Percentiles rank a stretch among this genome's conserved stretches.
These are phyloP conservation scores for Nasalis larvatus DNA, from an alignment of 2,113 vertebrate genomes.

Conservation along the genomic window DNA sequence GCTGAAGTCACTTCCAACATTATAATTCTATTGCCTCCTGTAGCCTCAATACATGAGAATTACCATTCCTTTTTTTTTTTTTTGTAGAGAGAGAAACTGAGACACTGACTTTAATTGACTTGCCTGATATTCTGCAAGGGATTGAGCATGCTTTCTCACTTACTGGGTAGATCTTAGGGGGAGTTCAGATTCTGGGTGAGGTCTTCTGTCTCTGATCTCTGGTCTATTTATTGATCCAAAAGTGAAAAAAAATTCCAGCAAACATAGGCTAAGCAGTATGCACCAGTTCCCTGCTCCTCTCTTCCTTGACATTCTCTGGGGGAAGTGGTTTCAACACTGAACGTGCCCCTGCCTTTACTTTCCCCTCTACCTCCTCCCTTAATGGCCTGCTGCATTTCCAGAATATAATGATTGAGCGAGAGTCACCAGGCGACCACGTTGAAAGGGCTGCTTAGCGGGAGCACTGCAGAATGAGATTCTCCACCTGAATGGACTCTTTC, in stretches of 20 bases:
- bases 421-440: not conserved
- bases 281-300: not conserved
- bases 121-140: not conserved
- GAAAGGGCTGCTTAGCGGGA: not conserved
- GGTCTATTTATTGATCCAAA: constrained; percentile 47
- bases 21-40: not conserved
- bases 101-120: not conserved
- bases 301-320: not conserved
- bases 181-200: not conserved
- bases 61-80: not conserved
- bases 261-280: not conserved
- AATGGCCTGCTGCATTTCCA: not conserved
- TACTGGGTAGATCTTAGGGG: not conserved
- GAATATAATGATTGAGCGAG: not conserved
- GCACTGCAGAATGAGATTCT: not conserved
- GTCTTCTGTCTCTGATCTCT: constrained; percentile 12
- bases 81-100: not conserved
- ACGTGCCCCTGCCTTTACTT: not conserved
- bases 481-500: not conserved
- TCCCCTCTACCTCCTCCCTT: not conserved
- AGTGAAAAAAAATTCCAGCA: not conserved
- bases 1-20: not conserved
- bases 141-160: not conserved
- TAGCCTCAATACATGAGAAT: not conserved
- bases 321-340: not conserved